Conservation (phyloP, 1,140 invertebrate species). For the Lepeophtheirus salmonis region DNA sequence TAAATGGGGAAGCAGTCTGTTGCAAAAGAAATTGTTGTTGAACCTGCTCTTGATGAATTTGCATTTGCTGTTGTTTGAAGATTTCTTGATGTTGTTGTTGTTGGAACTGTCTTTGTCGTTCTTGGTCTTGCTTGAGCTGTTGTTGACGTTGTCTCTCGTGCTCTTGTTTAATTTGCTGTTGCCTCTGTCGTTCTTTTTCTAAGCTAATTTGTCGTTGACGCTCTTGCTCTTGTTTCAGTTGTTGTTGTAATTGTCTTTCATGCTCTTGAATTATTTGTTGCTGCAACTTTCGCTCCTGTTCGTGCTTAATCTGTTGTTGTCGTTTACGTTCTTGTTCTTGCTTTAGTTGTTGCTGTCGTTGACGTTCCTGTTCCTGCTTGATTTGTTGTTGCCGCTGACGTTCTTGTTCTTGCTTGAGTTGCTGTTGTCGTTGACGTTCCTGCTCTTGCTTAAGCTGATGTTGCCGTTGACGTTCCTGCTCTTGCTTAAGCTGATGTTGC, state of each 20-base stretch:
- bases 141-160: neutral
- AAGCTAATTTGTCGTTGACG: no score
- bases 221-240: no score
- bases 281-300: neutral
- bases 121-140: neutral
- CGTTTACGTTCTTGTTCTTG: constrained; percentile 3
- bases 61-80: neutral
- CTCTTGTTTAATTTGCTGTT: neutral
- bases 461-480: neutral
- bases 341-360: constrained; percentile 5
- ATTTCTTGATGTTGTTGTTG: constrained; percentile 2
- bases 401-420: neutral
- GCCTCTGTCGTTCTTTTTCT: neutral
- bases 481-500: neutral
- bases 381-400: neutral
- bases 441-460: neutral
- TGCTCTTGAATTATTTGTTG: constrained; percentile 1
- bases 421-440: neutral
- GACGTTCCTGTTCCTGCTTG: neutral
- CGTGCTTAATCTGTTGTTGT: neutral
- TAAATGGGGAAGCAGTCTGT: neutral
- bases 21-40: neutral
- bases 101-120: neutral
- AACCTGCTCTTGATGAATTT: neutral
- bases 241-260: neutral